Evolutionary conservation across 2,888 invertebrate genomes (phyloP), one percentile per base, ranked within the genome.

Genomic region (Synanthedon myopaeformis): DNA sequence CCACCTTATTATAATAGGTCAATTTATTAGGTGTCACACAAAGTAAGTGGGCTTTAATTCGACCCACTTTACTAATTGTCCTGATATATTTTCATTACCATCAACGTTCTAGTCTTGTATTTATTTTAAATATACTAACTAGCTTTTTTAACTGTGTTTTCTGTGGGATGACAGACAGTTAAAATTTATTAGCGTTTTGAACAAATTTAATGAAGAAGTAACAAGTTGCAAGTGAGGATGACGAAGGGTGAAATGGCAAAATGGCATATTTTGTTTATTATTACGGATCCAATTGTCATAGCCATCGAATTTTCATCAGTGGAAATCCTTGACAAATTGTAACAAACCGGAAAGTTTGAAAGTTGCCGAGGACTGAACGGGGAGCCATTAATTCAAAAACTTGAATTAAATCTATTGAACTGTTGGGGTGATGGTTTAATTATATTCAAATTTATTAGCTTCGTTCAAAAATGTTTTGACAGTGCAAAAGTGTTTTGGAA

Each of bases 311-410:
- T 74, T 72, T 72, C 69, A 81, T 80, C 59, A 59, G 56, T 57
- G 76, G 76, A 76, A 64, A 64, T 69, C 70, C 67, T 67, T 74
- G 76, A 80, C 77, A 82, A 83, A 83, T 83, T 82, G 76, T 76
- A 79, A 82, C 79, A 79, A 81, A 79, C 78, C 76, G 73, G 64
- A 74, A 81, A 82, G 79, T 76, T 74, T 58, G 65, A 64, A 76
- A 82, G 71, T 82, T 76, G 65, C 63, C 64, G 59, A 35, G 10
- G 35, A 67, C 74, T 70, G 69, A 68, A 71, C 70, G 66, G 68
- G 23, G 69, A 79, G 76, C 77, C 79, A 82, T 83, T 82, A 82
- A 83, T 80, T 78, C 70, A 74, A 76, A 70, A 82, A 80, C 72
- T 82, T 76, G 72, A 79, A 82, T 82, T 77, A 76, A 83, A 79